These are phyloP conservation scores for Melanotaenia maccullochi DNA, from an alignment of 2,797 vertebrate genomes.

Conservation along the genomic window DNA sequence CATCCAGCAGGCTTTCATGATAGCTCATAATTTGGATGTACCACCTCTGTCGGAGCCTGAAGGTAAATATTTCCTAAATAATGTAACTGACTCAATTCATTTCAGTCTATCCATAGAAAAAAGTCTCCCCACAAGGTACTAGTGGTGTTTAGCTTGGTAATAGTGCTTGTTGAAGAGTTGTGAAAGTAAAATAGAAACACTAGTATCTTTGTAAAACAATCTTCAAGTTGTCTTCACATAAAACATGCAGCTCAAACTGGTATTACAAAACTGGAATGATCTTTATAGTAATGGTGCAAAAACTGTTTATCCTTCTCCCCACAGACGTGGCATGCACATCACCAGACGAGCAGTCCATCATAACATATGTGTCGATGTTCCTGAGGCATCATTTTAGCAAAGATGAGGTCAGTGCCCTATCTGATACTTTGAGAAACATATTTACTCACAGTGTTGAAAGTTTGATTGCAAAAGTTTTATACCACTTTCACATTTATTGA, in stretches of 20 bases:
- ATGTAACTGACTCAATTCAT: not conserved
- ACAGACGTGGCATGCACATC: slow-evolving; percentile 85
- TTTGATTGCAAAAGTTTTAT: not conserved
- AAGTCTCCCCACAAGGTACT: not conserved
- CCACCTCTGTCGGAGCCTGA: slow-evolving; percentile 89
- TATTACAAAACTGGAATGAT: not conserved
- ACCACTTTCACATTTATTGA: too few species aligned
- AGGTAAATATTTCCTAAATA: slow-evolving; percentile 77
- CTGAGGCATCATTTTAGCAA: slow-evolving; percentile 82
- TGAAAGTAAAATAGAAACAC: not conserved
- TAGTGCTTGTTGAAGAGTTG: not conserved
- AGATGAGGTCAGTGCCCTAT: slow-evolving; percentile 80
- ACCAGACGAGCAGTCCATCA: slow-evolving; percentile 91
- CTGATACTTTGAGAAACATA: not conserved
- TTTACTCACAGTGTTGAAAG: not conserved
- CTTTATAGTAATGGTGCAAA: not conserved
- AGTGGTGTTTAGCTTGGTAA: not conserved
- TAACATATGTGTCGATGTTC: slow-evolving; percentile 92
- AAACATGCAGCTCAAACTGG: not conserved
- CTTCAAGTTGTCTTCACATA: not conserved
- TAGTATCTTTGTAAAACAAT: not conserved
- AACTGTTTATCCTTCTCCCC: slow-evolving; percentile 5
- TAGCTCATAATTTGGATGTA: slow-evolving; percentile 85
- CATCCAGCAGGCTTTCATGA: slow-evolving; percentile 86
- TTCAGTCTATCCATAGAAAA: not conserved